Evolutionary conservation across 2,888 invertebrate genomes (phyloP).

Genomic region (Scaptomyza parva): DNA sequence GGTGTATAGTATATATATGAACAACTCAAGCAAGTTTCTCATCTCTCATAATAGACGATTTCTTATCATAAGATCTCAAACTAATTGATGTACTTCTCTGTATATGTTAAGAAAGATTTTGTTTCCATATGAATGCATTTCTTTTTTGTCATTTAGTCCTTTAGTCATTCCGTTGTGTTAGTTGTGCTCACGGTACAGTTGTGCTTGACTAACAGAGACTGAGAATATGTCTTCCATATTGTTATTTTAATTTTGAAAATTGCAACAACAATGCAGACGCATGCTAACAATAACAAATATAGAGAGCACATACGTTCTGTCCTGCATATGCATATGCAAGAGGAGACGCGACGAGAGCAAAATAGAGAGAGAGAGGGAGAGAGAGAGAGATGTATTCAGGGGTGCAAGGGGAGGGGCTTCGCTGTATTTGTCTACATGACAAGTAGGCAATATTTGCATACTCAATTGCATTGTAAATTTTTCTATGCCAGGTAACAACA

Average conservation of each 20-base stretch:
- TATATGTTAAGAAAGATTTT: not conserved
- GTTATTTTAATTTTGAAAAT: slow-evolving; percentile 76
- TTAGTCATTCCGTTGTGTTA: not conserved
- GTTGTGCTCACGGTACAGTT: slow-evolving; percentile 55
- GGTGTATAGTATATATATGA: not conserved
- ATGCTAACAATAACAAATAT: slow-evolving; percentile 65
- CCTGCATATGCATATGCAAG: slow-evolving; percentile 44
- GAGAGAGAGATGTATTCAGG: not conserved
- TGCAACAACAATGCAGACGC: slow-evolving; percentile 72
- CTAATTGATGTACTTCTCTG: not conserved
- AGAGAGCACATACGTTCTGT: slow-evolving; percentile 28
- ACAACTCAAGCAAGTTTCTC: too few species aligned
- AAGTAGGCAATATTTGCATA: slow-evolving; percentile 84
- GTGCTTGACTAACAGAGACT: slow-evolving; percentile 25
- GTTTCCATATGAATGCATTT: slow-evolving; percentile 2
- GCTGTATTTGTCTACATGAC: slow-evolving; percentile 76
- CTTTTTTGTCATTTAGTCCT: not conserved
- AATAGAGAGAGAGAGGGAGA: not conserved
- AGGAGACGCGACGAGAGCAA: slow-evolving; percentile 12
- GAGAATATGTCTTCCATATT: slow-evolving; percentile 58
- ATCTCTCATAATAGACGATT: too few species aligned
- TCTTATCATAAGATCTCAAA: too few species aligned
- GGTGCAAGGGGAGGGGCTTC: slow-evolving; percentile 18
- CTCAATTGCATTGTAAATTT: slow-evolving; percentile 84
- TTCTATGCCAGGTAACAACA: slow-evolving; percentile 63